Conservation (phyloP, 2,113 vertebrate species). For the Furnarius figulus region DNA sequence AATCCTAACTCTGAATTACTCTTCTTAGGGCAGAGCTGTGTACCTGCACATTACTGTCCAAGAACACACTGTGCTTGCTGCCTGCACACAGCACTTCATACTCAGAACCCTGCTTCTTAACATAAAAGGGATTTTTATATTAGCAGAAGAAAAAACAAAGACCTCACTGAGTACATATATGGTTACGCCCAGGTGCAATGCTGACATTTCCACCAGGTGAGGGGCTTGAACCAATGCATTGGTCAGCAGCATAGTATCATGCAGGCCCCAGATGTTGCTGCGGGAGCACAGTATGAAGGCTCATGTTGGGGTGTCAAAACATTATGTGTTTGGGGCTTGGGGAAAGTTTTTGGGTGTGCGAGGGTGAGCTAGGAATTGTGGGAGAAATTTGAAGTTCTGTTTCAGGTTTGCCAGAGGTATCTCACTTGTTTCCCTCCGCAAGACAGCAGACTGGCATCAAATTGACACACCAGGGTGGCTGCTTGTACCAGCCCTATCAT, state of each 20-base stretch:
- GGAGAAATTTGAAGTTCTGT: background rate
- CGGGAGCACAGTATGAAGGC: background rate
- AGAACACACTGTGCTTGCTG: constrained; percentile 32
- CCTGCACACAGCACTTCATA: background rate
- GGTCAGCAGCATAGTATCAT: background rate
- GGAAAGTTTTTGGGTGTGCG: background rate
- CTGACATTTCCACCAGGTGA: background rate
- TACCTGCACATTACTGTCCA: background rate
- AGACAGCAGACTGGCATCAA: background rate
- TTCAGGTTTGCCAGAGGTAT: background rate
- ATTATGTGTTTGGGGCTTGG: background rate
- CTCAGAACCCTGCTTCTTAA: background rate
- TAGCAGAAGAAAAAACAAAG: background rate
- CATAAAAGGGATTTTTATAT: background rate
- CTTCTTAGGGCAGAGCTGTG: background rate
- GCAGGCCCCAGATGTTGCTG: background rate
- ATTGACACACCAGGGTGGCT: background rate
- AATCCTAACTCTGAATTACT: constrained; percentile 22
- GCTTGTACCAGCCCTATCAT: background rate
- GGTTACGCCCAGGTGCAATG: background rate
- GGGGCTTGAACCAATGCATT: accelerated
- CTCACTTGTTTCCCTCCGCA: accelerated
- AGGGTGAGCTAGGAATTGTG: background rate
- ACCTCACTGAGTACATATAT: background rate
- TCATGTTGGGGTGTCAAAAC: background rate